Evolutionary conservation across 2,113 vertebrate species (phyloP).

Genomic region (Catharus minimus): DNA sequence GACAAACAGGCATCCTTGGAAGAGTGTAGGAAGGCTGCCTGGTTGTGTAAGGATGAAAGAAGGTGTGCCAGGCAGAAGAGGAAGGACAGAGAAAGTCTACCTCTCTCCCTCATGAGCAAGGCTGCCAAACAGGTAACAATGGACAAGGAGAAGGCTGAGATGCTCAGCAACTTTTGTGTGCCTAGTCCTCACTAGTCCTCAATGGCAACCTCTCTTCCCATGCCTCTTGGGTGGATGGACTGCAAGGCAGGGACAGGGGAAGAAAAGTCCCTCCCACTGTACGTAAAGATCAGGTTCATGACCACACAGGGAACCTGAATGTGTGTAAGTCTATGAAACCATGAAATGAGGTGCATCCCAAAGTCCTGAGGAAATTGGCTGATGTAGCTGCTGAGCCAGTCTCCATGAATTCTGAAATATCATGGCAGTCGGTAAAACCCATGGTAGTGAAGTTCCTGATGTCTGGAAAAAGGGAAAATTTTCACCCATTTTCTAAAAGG

Average conservation of each 20-base stretch:
- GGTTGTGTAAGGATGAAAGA: not conserved
- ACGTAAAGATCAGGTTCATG: not conserved
- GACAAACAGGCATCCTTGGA: not conserved
- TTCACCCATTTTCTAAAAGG: not conserved
- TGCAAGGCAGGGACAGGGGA: not conserved
- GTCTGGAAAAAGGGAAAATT: not conserved
- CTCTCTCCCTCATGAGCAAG: not conserved
- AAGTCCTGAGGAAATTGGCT: not conserved
- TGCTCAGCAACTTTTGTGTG: not conserved
- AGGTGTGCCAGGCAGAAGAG: not conserved
- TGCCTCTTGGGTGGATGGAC: not conserved
- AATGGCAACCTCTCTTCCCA: not conserved
- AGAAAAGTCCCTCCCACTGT: not conserved
- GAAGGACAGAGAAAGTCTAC: not conserved
- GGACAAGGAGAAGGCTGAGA: not conserved
- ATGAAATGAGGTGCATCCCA: no score
- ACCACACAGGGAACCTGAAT: not conserved
- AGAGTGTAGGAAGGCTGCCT: not conserved
- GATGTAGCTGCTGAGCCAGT: accelerated
- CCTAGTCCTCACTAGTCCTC: not conserved
- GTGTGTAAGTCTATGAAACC: not conserved
- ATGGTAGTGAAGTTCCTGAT: not conserved
- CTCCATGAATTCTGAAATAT: not conserved
- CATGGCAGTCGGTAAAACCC: not conserved
- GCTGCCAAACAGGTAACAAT: not conserved